phyloP scores from a whole-genome alignment of 2,113 vertebrate species.

The Atherinomorus stipes region DNA sequence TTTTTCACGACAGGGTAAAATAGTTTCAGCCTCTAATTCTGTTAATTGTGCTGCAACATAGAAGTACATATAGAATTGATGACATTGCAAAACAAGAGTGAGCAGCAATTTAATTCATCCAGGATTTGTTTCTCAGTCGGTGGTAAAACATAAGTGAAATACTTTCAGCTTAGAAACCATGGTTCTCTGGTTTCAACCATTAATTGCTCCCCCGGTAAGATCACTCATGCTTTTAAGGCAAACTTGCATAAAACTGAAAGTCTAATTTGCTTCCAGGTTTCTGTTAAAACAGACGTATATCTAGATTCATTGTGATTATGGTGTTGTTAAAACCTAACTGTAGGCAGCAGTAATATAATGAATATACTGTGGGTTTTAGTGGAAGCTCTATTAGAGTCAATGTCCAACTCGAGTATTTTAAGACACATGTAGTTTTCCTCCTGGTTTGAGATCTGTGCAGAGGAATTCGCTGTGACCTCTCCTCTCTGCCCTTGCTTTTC shows the following conservation, averaged over 20 bases:
- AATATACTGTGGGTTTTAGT: constrained; percentile 13
- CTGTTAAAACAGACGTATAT: constrained; percentile 21
- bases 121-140: neutral
- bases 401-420: constrained; percentile 18
- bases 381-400: neutral
- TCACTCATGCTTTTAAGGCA: constrained; percentile 1
- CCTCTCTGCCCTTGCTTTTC: constrained; percentile 2
- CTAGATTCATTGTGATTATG: constrained; percentile 27
- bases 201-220: neutral
- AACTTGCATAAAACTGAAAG: constrained; percentile 16
- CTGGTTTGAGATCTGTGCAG: neutral
- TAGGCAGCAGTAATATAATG: constrained; percentile 27
- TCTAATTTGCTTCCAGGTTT: neutral
- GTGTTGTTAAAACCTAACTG: constrained; percentile 1
- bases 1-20: too few relatives aligned
- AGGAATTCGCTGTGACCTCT: constrained; percentile 6
- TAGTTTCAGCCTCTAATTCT: too few relatives aligned
- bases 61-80: too few relatives aligned
- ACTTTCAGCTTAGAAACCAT: neutral
- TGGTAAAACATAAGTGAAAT: too few relatives aligned
- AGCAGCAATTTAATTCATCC: neutral
- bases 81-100: neutral
- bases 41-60: too few relatives aligned
- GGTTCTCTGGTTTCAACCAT: neutral
- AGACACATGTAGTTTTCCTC: constrained; percentile 3